phyloP scores from a whole-genome alignment of 2,797 vertebrate genomes.

The Prionace glauca region DNA sequence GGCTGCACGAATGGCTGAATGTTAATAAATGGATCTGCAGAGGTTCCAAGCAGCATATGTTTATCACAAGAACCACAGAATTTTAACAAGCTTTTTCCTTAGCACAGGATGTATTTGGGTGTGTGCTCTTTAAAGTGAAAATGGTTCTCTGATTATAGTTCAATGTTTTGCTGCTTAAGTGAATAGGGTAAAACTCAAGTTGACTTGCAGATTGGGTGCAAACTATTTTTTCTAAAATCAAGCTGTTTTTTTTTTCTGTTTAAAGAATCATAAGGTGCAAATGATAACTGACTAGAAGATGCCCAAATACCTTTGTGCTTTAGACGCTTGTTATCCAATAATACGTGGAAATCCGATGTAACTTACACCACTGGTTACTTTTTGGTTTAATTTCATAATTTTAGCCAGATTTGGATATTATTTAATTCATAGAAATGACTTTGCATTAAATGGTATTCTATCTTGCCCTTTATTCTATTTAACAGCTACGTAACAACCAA shows the following conservation, averaged over 20 bases:
- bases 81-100: not conserved
- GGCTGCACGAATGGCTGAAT: no score
- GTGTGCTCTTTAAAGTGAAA: not conserved
- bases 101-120: no score
- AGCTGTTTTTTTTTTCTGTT: not conserved
- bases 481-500: not conserved
- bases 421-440: not conserved
- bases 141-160: not conserved
- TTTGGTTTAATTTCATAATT: not conserved
- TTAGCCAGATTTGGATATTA: not conserved
- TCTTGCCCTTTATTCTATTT: not conserved
- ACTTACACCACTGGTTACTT: not conserved
- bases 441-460: not conserved
- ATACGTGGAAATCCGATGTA: not conserved
- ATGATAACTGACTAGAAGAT: not conserved
- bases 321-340: not conserved
- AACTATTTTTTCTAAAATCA: not conserved
- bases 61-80: not conserved
- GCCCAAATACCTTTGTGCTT: not conserved
- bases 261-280: not conserved
- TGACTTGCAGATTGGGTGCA: not conserved
- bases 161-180: not conserved
- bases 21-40: no score
- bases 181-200: not conserved
- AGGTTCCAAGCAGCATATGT: not conserved